Conservation (phyloP, 2,113 vertebrate genomes). For the Pantherophis guttatus region DNA sequence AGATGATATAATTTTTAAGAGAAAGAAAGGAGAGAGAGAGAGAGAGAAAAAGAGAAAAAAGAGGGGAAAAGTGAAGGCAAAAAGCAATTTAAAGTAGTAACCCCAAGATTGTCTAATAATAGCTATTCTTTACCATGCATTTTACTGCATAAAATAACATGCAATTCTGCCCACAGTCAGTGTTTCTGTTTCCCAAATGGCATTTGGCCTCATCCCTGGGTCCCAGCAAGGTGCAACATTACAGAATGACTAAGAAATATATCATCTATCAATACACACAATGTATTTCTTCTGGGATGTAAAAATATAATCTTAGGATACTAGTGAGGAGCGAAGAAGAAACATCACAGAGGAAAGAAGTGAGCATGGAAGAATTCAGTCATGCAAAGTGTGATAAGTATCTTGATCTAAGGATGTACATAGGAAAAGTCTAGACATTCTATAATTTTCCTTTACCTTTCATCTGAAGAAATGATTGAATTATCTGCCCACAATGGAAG, state of each 20-base stretch:
- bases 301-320: not conserved
- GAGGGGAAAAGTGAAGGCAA: not conserved
- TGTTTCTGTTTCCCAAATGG: not conserved
- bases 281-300: not conserved
- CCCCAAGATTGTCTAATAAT: not conserved
- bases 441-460: not conserved
- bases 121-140: not conserved
- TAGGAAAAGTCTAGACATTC: not conserved
- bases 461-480: not conserved
- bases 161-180: not conserved
- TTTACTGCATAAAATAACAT: not conserved
- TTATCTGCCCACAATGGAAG: not conserved
- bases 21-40: too few relatives aligned
- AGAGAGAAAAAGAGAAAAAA: not conserved
- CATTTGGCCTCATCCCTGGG: not conserved
- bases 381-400: too few relatives aligned
- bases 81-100: not conserved
- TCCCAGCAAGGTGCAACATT: not conserved
- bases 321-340: not conserved
- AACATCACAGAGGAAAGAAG: not conserved
- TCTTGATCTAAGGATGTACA: not conserved
- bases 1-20: not conserved
- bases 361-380: not conserved
- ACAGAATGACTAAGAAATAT: not conserved
- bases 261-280: not conserved